These are phyloP conservation scores for Polypedilum vanderplanki DNA, from an alignment of 1,140 invertebrate species.

Conservation along the genomic window DNA sequence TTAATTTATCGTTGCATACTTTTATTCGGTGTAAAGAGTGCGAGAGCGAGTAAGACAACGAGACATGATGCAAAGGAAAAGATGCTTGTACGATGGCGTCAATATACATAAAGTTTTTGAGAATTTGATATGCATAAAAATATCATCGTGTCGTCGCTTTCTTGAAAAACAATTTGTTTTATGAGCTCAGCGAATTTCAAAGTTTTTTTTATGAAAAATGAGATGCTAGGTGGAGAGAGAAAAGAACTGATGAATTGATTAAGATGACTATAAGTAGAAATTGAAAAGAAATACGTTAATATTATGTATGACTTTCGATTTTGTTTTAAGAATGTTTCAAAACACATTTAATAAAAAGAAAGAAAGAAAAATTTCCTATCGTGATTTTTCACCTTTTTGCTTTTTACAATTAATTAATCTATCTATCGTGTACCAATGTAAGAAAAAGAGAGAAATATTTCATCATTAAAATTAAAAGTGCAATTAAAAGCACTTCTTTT, in stretches of 20 bases:
- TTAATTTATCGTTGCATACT: constrained; percentile 12
- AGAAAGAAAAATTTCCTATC: background rate
- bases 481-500: background rate
- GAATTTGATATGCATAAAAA: constrained; percentile 19
- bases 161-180: constrained; percentile 6
- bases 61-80: background rate
- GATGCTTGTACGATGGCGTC: background rate
- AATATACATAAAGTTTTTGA: constrained; percentile 19
- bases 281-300: background rate
- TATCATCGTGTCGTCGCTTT: constrained; percentile 16
- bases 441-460: background rate
- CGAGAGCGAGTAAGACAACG: background rate
- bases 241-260: background rate
- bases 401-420: constrained; percentile 5
- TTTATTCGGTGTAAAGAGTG: background rate
- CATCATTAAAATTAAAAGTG: background rate
- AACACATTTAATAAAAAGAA: background rate
- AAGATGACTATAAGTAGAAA: background rate
- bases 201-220: constrained; percentile 12
- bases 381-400: background rate
- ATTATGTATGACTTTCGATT: background rate
- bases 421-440: no score
- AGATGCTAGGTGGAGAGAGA: background rate
- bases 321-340: no score
- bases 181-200: constrained; percentile 9